A percentile compares a stretch with the other conserved stretches of the same genome.
Conservation (phyloP, 2,888 invertebrate genomes). For the Smittia sp. region DNA sequence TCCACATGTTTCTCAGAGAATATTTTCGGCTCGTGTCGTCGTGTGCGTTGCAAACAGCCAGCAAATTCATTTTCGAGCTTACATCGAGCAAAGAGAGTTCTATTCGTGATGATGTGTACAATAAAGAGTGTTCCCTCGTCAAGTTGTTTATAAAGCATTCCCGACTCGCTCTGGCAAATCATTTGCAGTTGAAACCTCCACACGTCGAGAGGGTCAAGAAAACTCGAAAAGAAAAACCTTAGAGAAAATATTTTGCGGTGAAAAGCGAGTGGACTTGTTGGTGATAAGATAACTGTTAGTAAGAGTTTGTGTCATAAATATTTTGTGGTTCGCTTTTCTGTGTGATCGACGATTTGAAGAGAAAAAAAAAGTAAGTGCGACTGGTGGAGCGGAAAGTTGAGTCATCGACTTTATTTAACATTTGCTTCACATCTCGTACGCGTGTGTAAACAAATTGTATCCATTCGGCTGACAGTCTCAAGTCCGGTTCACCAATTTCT, state of each 20-base stretch:
- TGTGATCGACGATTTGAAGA: not conserved
- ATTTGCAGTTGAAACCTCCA: constrained; percentile 30
- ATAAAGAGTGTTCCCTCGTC: not conserved
- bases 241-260: not conserved
- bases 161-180: constrained; percentile 6
- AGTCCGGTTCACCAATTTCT: not conserved
- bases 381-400: not conserved
- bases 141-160: constrained; percentile 27
- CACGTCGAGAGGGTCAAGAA: constrained; percentile 20
- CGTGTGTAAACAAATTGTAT: not conserved
- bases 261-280: not conserved
- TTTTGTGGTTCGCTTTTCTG: too few species aligned
- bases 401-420: not conserved
- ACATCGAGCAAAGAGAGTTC: not conserved
- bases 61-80: not conserved
- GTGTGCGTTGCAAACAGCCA: constrained; percentile 7
- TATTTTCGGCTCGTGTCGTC: not conserved
- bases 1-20: not conserved
- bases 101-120: constrained; percentile 1
- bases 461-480: not conserved
- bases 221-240: constrained; percentile 1
- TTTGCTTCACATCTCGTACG: not conserved
- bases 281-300: constrained; percentile 22
- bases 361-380: not conserved
- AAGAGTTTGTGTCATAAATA: not conserved